A percentile compares a stretch with the other conserved stretches of the same genome.
phyloP scores from a whole-genome alignment of 2,888 invertebrate genomes.

The Habroteleia sp. region DNA sequence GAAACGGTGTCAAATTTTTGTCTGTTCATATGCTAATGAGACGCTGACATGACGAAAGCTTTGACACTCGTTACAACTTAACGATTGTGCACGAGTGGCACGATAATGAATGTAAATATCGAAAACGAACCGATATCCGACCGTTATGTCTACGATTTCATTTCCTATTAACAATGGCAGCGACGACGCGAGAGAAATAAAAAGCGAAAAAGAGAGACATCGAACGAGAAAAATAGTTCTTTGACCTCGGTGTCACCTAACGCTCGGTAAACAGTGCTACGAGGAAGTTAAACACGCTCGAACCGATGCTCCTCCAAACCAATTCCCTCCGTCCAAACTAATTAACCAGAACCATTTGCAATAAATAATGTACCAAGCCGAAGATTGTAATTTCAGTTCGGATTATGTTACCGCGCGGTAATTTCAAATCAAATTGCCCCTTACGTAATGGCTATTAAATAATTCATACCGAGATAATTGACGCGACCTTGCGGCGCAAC shows the following conservation, averaged over 20 bases:
- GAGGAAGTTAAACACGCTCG: constrained; percentile 50
- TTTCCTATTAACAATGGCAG: constrained; percentile 37
- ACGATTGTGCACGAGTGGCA: constrained; percentile 2
- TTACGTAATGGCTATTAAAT: constrained; percentile 60
- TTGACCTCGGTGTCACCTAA: constrained; percentile 55
- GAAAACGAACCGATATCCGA: constrained; percentile 41
- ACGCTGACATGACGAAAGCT: constrained; percentile 27
- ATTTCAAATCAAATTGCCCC: constrained; percentile 58
- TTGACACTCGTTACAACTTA: constrained; percentile 23
- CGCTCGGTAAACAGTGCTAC: constrained; percentile 54
- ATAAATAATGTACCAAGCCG: constrained; percentile 50
- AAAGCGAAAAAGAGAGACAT: constrained; percentile 1
- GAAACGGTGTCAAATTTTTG: constrained; percentile 35
- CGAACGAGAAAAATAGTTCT: constrained; percentile 43
- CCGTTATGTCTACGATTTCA: constrained; percentile 56
- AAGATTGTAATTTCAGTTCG: constrained; percentile 59
- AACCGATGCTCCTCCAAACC: constrained; percentile 38
- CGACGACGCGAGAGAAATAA: constrained; percentile 19
- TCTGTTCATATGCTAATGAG: constrained; percentile 31
- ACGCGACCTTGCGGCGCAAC: constrained; percentile 53
- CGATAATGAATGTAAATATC: constrained; percentile 52
- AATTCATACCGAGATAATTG: constrained; percentile 62
- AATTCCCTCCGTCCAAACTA: constrained; percentile 48
- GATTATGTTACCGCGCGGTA: constrained; percentile 56
- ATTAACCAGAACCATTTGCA: constrained; percentile 58